A percentile compares a stretch with the other conserved stretches of the same genome.
phyloP scores from a whole-genome alignment of 2,797 vertebrate genomes.

The Pseudotriccus pelzelni region DNA sequence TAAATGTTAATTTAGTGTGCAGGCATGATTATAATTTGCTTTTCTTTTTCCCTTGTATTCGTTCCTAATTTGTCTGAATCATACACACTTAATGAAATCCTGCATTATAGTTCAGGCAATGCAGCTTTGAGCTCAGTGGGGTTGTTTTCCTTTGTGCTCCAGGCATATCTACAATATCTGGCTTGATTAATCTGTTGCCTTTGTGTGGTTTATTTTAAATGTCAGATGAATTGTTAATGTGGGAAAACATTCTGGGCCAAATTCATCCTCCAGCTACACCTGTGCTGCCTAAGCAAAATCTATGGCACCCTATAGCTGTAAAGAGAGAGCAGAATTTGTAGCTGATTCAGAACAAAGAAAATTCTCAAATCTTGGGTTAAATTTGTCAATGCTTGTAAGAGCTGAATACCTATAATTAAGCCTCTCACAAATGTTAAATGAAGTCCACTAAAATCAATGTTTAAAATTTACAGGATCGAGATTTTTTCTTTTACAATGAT shows the following conservation, averaged over 20 bases:
- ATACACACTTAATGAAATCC: conserved; percentile 39
- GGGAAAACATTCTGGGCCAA: conserved; percentile 15
- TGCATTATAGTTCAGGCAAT: conserved; percentile 22
- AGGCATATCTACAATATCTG: conserved; percentile 34
- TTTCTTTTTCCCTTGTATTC: background rate
- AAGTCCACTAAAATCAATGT: background rate
- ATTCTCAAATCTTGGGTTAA: background rate
- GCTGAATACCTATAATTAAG: background rate
- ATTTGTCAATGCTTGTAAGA: background rate
- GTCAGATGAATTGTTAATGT: conserved; percentile 57
- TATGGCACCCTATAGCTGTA: background rate
- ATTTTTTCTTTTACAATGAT: background rate
- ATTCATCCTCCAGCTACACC: conserved; percentile 52
- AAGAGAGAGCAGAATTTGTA: background rate
- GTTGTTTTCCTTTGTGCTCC: conserved; percentile 26
- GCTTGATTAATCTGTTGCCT: conserved; percentile 61
- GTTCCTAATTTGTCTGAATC: conserved; percentile 44
- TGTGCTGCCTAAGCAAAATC: conserved; percentile 43
- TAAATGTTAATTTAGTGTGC: conserved; percentile 5
- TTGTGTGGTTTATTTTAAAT: conserved; percentile 53
- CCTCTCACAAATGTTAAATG: background rate
- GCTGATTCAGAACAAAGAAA: background rate
- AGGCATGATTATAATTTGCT: background rate
- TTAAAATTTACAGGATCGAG: background rate
- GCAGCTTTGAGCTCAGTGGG: conserved; percentile 7